These are phyloP conservation scores for Lomographa bimaculata DNA, from an alignment of 2,888 invertebrate genomes.

Conservation along the genomic window DNA sequence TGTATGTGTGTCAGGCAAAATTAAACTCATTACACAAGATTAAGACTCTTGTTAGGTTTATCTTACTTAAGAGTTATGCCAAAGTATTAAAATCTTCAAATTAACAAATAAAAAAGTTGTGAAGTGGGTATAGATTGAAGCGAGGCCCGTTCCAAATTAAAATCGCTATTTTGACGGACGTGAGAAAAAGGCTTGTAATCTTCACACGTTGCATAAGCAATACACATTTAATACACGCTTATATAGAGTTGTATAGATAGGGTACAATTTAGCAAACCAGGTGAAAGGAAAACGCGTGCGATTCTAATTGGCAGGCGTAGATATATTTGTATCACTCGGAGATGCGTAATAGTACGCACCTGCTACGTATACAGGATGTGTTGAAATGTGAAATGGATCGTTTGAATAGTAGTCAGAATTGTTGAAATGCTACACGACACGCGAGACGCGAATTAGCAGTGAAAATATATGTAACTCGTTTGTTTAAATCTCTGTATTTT, in stretches of 20 bases:
- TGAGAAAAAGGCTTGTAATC: conserved; percentile 38
- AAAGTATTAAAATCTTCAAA: too few relatives aligned
- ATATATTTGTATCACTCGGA: conserved; percentile 67
- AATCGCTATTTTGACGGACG: conserved; percentile 40
- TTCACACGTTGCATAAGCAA: conserved; percentile 28
- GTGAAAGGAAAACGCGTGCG: conserved; percentile 65
- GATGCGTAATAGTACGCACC: conserved; percentile 53
- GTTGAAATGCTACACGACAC: conserved; percentile 8
- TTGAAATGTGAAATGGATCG: conserved; percentile 21
- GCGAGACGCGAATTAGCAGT: conserved; percentile 20
- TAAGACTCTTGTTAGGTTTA: too few relatives aligned
- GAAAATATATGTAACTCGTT: conserved; percentile 1
- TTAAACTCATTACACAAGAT: too few relatives aligned
- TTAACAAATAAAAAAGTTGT: too few relatives aligned
- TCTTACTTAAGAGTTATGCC: too few relatives aligned
- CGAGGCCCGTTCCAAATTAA: conserved; percentile 36
- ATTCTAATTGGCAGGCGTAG: conserved; percentile 51
- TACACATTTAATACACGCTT: conserved; percentile 20
- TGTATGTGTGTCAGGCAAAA: too few relatives aligned
- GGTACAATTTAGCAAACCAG: conserved; percentile 21
- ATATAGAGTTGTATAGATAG: conserved; percentile 14
- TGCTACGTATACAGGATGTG: conserved; percentile 32
- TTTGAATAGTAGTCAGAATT: conserved; percentile 3
- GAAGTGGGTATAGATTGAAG: too few relatives aligned
- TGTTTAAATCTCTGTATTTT: background rate